Evolutionary conservation across 37 sponge, comb jelly and placozoan species (phyloP), one percentile per base, ranked within the genome.

Genomic region (Halichondria panicea): DNA sequence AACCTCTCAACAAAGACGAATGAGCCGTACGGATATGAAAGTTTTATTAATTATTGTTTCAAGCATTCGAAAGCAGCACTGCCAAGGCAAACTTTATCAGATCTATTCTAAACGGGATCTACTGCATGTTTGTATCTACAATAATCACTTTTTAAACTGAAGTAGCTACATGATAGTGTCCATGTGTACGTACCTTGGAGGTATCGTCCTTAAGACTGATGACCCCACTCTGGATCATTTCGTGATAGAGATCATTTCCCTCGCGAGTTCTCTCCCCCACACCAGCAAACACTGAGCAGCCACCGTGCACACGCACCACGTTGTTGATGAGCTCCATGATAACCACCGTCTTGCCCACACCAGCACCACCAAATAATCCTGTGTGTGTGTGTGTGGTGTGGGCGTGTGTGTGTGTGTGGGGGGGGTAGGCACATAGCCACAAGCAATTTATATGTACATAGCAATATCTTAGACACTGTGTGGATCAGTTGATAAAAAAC

Each of bases 271-370:
- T 90, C 87, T 98, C 99, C 38, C 99, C 99, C 40, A 98, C 99
- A 22, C 99, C 99, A 63, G 99, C 97, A 88, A 98, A 98, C 59
- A 98, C 99, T 13, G 97, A 95, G 89, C 93, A 98, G 4, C 99
- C 99, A 31, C 99, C 99, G 71, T 98, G 99, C 55, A 92, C 96
- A 46, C 86, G 80, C 66, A 96, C 93, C 28, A 98, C 97, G 71
- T 98, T 98, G 94, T 98, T 98, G 80, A 98, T 98, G 65, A 98
- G 87, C 70, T 98, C 99, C 99, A 95, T 95, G 66, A 98, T 98
- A 32, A 98, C 76, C 25, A 98, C 99, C 48, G 99, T 98, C 79
- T 98, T 98, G 18, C 99, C 99, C 48, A 98, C 99, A 65, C 99
- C 99, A 78, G 99, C 99, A 38, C 99, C 99, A 39, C 99, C 99